Percentiles rank a stretch among this genome's conserved stretches.
These are phyloP conservation scores for Tenrec ecaudatus DNA, from an alignment of 2,113 vertebrate species.

Conservation along the genomic window DNA sequence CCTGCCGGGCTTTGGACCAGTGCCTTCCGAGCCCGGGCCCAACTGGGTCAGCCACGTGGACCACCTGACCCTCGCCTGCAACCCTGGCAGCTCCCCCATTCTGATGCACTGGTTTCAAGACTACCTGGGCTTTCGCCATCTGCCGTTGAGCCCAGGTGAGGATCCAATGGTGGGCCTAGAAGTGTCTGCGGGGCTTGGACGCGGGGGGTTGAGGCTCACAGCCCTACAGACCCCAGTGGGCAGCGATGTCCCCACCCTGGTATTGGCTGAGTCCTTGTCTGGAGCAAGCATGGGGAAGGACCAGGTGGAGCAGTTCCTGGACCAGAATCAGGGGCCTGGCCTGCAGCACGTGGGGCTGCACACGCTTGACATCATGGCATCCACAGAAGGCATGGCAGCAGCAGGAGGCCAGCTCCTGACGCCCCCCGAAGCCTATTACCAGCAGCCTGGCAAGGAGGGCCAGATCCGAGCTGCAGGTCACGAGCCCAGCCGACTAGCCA, in stretches of 20 bases:
- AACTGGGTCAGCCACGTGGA: conserved; percentile 92
- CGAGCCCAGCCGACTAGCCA: conserved; percentile 86
- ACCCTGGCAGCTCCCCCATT: conserved; percentile 74
- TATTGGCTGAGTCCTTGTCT: conserved; percentile 92
- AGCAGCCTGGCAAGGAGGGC: conserved; percentile 88
- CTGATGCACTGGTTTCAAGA: conserved; percentile 93
- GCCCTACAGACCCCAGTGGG: conserved; percentile 85
- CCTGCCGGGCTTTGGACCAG: conserved; percentile 90
- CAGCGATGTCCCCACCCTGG: conserved; percentile 76
- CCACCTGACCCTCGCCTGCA: conserved; percentile 93
- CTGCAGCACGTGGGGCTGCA: conserved; percentile 94
- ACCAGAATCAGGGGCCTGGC: conserved; percentile 90
- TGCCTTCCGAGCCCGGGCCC: background rate
- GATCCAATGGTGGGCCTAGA: conserved; percentile 86
- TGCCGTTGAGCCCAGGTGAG: conserved; percentile 90
- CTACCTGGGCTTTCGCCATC: conserved; percentile 92
- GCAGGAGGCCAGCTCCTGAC: conserved; percentile 89
- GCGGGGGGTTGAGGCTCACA: conserved; percentile 91
- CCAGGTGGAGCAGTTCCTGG: conserved; percentile 94
- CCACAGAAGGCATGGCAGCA: conserved; percentile 83
- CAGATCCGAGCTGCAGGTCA: conserved; percentile 91
- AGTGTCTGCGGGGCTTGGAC: conserved; percentile 85
- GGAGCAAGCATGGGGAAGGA: conserved; percentile 85
- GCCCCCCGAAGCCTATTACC: conserved; percentile 92
- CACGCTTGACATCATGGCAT: conserved; percentile 89